Evolutionary conservation across 2,113 vertebrate genomes (phyloP), one percentile per base, ranked within the genome.

Genomic region (Hydrochoerus hydrochaeris): DNA sequence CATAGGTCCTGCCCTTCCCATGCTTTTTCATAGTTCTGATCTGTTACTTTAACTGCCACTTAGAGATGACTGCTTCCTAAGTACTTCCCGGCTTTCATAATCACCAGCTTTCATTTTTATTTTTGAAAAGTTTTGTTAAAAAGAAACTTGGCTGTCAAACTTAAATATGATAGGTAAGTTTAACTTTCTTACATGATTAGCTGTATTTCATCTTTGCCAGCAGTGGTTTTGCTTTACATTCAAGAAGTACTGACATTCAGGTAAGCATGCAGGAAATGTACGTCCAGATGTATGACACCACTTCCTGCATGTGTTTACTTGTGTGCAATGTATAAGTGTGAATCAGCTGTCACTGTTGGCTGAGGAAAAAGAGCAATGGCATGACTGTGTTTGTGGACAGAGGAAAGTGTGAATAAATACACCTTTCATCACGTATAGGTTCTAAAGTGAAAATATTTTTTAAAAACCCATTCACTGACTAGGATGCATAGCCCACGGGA

Each of bases 201-300:
- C 41, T 78, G 13, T 30, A 83, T n/a, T 95, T 38, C 65, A 38
- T 92, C 46, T 69, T 91, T 85, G 22, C 69, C 75, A 62, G 67
- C 0, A 44, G 22, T 24, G 35, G 5, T 81, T 95, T 75, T 71
- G 0, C 44, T 75, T 90, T 96, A 12, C 52, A 32, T 77, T 95
- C 41, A 92, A 90, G 62, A 82, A 81, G 91, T 86, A 83, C 4
- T 95, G 57, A 57, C 58, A 81, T 85, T 54, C 90, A 90, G 81
- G 78, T 86, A 95, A 88, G 60, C 60, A 24, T 14, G 12, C 1
- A 46, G 6, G 41, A 88, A 93, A 78, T 80, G 8, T 46, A 17
- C 5, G 71, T 22, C 8, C 81, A 32, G 65, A 12, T 80, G 38
- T 32, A 26, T 58, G 65, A 35, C 28, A 71, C 6, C 19, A 28